Base-by-base conservation (phyloP, 2,888 invertebrate genomes). In the Notodromas monacha region DNA sequence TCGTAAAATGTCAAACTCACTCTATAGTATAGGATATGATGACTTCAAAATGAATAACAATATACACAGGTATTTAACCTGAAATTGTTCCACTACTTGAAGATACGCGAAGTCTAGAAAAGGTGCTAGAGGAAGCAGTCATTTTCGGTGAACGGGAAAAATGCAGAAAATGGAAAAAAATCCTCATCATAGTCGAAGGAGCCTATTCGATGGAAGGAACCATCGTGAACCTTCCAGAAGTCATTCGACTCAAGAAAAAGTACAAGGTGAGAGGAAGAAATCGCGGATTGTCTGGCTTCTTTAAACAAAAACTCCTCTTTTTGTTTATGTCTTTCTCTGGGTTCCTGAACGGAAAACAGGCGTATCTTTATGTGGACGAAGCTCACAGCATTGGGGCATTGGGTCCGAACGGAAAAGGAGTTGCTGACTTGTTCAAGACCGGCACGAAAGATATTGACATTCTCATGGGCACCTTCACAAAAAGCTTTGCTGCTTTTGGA, bases 381-480 rank as follows among this genome's bases (percentile, higher is more conserved):
- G 51, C 51, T 13, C 51, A 51, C 41, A 30, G 30, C 14, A 26
- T 57, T 30, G 58, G 56, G 21, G 56, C 58, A n/a, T 41, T 58
- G 37, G 58, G 58, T 14, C 47, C 50, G 4, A 42, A 42, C 34
- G 58, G 58, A 3, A 41, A 50, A 27, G 57, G 57, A 2, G 52
- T 58, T n/a, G 49, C 50, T 4, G 58, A 57, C 36, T 55, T 56
- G 40, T 58, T 49, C 45, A 50, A 50, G 4, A 43, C 49, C 30
- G 42, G 55, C 39, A 50, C 56, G 2, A 38, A 36, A 5, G 56
- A 59, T 34, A 45, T 57, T 15, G 58, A 57, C 38, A 44, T 58
- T 31, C 42, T 58, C 43, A 57, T 57, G 57, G 57, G 58, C 28
- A 57, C 58, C 4, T 54, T 58, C 37, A 57, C 58, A 11, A 57